Percentiles rank a stretch among this genome's conserved stretches.
Evolutionary conservation across 2,113 vertebrate species (phyloP).

Genomic region (Equus przewalskii): DNA sequence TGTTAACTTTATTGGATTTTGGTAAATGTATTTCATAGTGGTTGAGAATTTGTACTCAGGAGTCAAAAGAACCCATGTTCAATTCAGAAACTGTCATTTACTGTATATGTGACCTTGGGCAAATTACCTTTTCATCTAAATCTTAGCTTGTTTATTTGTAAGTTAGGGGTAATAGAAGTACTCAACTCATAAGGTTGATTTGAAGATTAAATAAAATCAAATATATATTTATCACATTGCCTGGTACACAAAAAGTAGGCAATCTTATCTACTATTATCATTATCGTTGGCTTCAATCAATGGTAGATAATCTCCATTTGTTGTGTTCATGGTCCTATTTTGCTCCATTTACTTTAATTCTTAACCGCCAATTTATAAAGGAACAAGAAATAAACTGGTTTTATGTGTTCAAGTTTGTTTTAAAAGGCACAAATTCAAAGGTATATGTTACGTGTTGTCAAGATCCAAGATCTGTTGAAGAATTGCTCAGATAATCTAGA

Average conservation of each 20-base stretch:
- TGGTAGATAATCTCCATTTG: not conserved
- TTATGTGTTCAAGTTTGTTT: not conserved
- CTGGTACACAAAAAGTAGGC: not conserved
- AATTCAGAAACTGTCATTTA: not conserved
- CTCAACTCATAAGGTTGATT: not conserved
- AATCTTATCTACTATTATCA: not conserved
- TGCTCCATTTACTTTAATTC: not conserved
- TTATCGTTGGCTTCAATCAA: not conserved
- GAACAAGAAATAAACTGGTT: not conserved
- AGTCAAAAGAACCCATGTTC: not conserved
- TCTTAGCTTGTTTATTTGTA: not conserved
- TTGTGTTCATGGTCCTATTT: not conserved
- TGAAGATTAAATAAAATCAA: not conserved
- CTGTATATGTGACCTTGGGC: not conserved
- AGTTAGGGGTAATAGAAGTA: not conserved
- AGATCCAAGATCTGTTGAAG: not conserved
- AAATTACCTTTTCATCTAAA: not conserved
- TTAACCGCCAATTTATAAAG: not conserved
- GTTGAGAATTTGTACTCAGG: not conserved
- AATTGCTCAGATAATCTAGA: not conserved
- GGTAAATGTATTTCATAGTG: not conserved
- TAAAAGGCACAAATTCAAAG: not conserved
- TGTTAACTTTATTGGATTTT: not conserved
- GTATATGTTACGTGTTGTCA: not conserved
- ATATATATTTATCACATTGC: not conserved